Percentiles rank a stretch among this genome's conserved stretches.
These are phyloP conservation scores for Zygogramma bicolorata DNA, from an alignment of 2,888 invertebrate genomes.

Conservation along the genomic window DNA sequence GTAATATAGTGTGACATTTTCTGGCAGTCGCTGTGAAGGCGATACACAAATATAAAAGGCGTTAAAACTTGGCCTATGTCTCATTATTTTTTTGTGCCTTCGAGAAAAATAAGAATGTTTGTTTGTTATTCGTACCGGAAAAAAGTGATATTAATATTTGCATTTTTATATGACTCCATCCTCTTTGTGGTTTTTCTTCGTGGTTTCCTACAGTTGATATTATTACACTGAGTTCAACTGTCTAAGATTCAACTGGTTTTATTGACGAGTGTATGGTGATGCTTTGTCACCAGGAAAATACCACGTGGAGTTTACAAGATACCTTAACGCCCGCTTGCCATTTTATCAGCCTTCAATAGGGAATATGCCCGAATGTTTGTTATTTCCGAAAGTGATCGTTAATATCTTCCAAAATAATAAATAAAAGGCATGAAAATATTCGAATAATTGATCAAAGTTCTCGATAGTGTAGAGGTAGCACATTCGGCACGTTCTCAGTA, in stretches of 20 bases:
- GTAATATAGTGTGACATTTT: slow-evolving; percentile 56
- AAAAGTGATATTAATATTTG: slow-evolving; percentile 57
- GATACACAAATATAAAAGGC: slow-evolving; percentile 55
- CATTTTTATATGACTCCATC: slow-evolving; percentile 63
- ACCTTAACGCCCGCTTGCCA: too few relatives aligned
- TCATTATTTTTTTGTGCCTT: slow-evolving; percentile 63
- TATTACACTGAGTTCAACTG: slow-evolving; percentile 54
- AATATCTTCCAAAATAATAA: too few relatives aligned
- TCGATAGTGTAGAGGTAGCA: too few relatives aligned
- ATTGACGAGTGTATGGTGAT: slow-evolving; percentile 18
- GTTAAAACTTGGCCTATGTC: slow-evolving; percentile 60
- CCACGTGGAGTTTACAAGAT: too few relatives aligned
- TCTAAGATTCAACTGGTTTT: slow-evolving; percentile 22
- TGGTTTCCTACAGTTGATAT: slow-evolving; percentile 61
- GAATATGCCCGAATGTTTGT: too few relatives aligned
- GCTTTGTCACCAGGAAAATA: neutral
- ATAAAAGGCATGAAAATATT: too few relatives aligned
- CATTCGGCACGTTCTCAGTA: too few relatives aligned
- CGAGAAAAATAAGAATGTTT: slow-evolving; percentile 62
- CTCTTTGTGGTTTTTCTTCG: slow-evolving; percentile 59
- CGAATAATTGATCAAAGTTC: too few relatives aligned
- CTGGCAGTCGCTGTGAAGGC: slow-evolving; percentile 52
- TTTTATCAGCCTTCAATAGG: too few relatives aligned
- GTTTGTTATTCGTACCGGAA: slow-evolving; percentile 59
- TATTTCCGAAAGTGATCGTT: too few relatives aligned